Percentiles rank a stretch among this genome's conserved stretches.
These are phyloP conservation scores for Sebastes taczanowskii DNA, from an alignment of 2,797 vertebrate species.

Conservation along the genomic window DNA sequence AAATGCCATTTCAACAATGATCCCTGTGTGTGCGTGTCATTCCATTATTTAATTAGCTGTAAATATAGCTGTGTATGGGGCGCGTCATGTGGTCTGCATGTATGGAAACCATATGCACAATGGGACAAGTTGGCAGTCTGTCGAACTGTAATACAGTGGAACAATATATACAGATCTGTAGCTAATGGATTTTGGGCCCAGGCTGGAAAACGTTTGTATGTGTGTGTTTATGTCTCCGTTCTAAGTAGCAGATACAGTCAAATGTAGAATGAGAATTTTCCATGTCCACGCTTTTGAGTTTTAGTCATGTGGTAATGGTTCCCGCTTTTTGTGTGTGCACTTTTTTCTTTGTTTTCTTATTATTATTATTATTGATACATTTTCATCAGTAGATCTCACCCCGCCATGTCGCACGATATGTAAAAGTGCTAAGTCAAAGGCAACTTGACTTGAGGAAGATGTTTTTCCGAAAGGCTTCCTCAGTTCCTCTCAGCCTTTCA, in stretches of 20 bases:
- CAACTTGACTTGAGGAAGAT: too few relatives aligned
- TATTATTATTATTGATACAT: too few relatives aligned
- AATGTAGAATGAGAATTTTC: not conserved
- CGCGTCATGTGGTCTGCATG: slow-evolving; percentile 38
- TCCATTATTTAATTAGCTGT: slow-evolving; percentile 58
- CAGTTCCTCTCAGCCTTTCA: not conserved
- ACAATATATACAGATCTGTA: slow-evolving; percentile 57
- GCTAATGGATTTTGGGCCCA: slow-evolving; percentile 50
- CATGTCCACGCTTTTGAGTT: not conserved
- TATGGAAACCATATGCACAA: slow-evolving; percentile 58
- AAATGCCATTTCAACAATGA: slow-evolving; percentile 51
- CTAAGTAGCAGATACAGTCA: not conserved
- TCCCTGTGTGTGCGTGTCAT: slow-evolving; percentile 35
- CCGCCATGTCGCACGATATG: not conserved
- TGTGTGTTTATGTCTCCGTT: slow-evolving; percentile 29
- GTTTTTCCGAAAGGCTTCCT: not conserved
- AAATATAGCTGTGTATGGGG: slow-evolving; percentile 10
- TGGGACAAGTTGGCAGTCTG: slow-evolving; percentile 34
- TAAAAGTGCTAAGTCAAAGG: not conserved
- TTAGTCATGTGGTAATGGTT: not conserved
- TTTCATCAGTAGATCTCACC: fast-evolving
- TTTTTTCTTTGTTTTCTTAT: too few relatives aligned
- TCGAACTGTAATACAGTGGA: slow-evolving; percentile 30
- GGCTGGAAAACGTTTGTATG: slow-evolving; percentile 44
- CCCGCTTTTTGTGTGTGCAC: not conserved